A percentile compares a stretch with the other conserved stretches of the same genome.
Evolutionary conservation across 2,888 invertebrate genomes (phyloP).

Genomic region (Sabatieria punctata): DNA sequence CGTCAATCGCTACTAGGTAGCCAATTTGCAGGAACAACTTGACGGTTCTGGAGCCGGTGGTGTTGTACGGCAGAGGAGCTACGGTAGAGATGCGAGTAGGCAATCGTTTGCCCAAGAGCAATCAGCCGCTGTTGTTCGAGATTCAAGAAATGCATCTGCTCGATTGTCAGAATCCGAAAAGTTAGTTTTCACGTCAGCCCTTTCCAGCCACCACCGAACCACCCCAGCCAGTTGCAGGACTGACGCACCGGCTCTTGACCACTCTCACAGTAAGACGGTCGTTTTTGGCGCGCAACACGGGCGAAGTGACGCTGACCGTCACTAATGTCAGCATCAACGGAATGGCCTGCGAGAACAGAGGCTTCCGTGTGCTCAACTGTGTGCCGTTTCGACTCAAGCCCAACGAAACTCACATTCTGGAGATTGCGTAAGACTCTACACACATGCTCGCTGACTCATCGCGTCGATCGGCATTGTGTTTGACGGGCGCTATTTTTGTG

Average conservation of each 20-base stretch:
- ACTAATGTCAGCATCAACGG: slow-evolving; percentile 40
- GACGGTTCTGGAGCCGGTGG: slow-evolving; percentile 68
- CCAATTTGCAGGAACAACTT: slow-evolving; percentile 92
- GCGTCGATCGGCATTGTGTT: no score
- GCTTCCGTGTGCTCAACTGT: slow-evolving; percentile 59
- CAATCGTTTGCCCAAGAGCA: slow-evolving; percentile 61
- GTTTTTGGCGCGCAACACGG: slow-evolving; percentile 73
- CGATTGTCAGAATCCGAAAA: slow-evolving; percentile 41
- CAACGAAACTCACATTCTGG: slow-evolving; percentile 55
- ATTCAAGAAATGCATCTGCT: slow-evolving; percentile 48
- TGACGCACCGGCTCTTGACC: slow-evolving; percentile 37
- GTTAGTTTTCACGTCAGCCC: slow-evolving; percentile 39
- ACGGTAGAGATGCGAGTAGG: slow-evolving; percentile 70
- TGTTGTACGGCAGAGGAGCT: slow-evolving; percentile 65
- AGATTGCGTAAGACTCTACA: slow-evolving; percentile 50
- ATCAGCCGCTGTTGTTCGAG: slow-evolving; percentile 61
- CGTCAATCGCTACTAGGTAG: no score
- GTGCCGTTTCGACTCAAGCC: slow-evolving; percentile 50
- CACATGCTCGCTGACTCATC: neutral
- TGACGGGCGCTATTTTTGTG: no score
- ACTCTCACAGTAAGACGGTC: slow-evolving; percentile 57
- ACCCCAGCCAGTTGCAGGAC: no score
- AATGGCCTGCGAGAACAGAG: slow-evolving; percentile 34
- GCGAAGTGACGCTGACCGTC: slow-evolving; percentile 56
- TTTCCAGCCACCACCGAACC: no score